Base-by-base conservation (phyloP, 2,888 invertebrate species). In the Sinopyrophorus schimmeli region DNA sequence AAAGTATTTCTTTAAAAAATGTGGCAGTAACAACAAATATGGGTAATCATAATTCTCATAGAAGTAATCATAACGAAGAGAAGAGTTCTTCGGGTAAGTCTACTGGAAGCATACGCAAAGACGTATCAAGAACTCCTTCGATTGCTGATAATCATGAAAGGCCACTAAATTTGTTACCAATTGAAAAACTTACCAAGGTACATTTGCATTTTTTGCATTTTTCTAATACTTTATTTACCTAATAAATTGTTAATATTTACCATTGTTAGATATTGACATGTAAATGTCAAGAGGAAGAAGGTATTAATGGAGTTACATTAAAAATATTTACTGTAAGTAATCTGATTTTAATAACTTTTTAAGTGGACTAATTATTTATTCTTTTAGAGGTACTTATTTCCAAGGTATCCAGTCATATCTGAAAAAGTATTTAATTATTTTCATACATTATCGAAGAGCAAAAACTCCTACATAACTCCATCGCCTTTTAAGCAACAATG, bases 151-250 rank as follows among this genome's bases (percentile, higher is more conserved):
- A 83, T 38, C 83, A 80, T 63, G 83, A 83, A 60, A 80, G 78
- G 62, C 77, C 80, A 16, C 77, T 76, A 27, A 83, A 84, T 41
- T 77, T 89, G 68, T 76, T 86, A 57, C 87, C 89, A 7, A 77
- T 89, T 37, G 89, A 89, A 67, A 87, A 84, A 73, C 76, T 89
- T 35, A 82, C 84, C 53, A 87, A 89, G 80, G 86, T 86, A 70
- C 71, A 67, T 58, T 17, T 15, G 70, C 71, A 67, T 58, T 17
- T 15, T 43, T n/a, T n/a, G n/a, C n/a, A n/a, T n/a, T n/a, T n/a
- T n/a, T n/a, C n/a, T n/a, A n/a, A n/a, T n/a, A n/a, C n/a, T n/a
- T n/a, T n/a, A n/a, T n/a, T n/a, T n/a, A n/a, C n/a, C n/a, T n/a
- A n/a, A n/a, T n/a, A 20, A 32, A 32, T 18, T 15, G 11, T 15